phyloP scores from a whole-genome alignment of 35 echinoderm and acorn worm genomes.

The Heliocidaris erythrogramma region DNA sequence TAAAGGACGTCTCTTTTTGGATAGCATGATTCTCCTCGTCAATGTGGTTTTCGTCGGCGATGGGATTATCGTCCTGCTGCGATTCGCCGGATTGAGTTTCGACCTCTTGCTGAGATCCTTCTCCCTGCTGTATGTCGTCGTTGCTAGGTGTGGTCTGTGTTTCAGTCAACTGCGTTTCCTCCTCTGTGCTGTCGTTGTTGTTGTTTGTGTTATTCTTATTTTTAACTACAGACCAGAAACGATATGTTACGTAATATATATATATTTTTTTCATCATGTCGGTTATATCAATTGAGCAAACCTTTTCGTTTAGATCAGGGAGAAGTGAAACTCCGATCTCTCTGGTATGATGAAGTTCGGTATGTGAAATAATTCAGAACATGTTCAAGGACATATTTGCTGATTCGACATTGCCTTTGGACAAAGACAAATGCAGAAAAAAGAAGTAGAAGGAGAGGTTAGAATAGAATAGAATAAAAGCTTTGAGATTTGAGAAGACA shows the following conservation, averaged over 20 bases:
- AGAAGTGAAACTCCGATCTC: too few species aligned
- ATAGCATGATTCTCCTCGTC: not conserved
- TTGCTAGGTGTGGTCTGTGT: not conserved
- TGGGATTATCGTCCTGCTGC: not conserved
- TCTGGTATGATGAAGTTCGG: too few species aligned
- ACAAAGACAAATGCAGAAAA: not conserved
- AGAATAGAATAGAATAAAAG: too few species aligned
- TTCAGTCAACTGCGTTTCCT: not conserved
- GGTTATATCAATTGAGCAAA: too few species aligned
- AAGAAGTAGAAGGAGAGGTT: not conserved
- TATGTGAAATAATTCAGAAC: too few species aligned
- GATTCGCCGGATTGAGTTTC: not conserved
- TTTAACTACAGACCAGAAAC: not conserved
- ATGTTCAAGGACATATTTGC: too few species aligned
- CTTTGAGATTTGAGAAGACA: not conserved
- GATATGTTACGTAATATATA: not conserved
- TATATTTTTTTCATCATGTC: too few species aligned
- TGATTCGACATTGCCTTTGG: not conserved
- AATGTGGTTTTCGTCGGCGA: not conserved
- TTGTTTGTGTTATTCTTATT: not conserved
- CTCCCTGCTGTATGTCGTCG: not conserved
- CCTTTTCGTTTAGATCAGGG: too few species aligned
- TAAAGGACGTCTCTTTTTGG: not conserved
- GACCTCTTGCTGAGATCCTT: not conserved
- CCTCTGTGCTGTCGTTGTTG: not conserved